Evolutionary conservation across 2,888 invertebrate genomes (phyloP), one percentile per base, ranked within the genome.

Genomic region (Noctua comes): DNA sequence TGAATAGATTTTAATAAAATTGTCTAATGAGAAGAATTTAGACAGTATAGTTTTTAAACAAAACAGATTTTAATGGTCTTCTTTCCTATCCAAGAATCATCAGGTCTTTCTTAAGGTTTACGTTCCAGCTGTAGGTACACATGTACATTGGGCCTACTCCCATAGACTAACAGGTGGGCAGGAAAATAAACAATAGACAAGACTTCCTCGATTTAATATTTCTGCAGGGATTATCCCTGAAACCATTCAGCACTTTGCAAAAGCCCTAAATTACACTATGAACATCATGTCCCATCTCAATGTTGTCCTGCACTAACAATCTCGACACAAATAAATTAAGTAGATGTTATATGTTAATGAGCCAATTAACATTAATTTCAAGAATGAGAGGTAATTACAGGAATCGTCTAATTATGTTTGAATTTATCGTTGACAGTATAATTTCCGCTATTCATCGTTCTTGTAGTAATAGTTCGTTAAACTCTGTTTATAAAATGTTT

Each of bases 361-460:
- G 85, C 86, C 88, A 90, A 91, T 91, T 90, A 90, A 88, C 82
- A 86, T 87, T 86, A 86, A 82, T 87, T 88, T 88, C 83, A 86
- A 87, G 85, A 82, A 86, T 87, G 85, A 88, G 89, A 88, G 87
- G 89, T 89, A 86, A 88, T 89, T 88, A 88, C 79, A 86, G 86
- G 81, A 86, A 89, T 88, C 76, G 68, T 78, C 81, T 89, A 89
- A 89, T 89, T 88, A 85, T 86, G 82, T 86, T 82, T 75, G 77
- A 89, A 87, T 89, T 88, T 88, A 89, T 86, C 43, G 86, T 84
- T 80, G 86, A 86, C 79, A 80, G 84, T 69, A 85, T 80, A 85
- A 86, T 87, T 88, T 86, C 74, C 79, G 83, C 71, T 78, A 76
- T 77, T 75, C 57, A 79, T 83, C 64, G 75, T 82, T 82, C 78